Percentiles rank a stretch among this genome's conserved stretches.
Conservation (phyloP, 1,140 invertebrate genomes). For the Drosophila sulfurigaster region DNA sequence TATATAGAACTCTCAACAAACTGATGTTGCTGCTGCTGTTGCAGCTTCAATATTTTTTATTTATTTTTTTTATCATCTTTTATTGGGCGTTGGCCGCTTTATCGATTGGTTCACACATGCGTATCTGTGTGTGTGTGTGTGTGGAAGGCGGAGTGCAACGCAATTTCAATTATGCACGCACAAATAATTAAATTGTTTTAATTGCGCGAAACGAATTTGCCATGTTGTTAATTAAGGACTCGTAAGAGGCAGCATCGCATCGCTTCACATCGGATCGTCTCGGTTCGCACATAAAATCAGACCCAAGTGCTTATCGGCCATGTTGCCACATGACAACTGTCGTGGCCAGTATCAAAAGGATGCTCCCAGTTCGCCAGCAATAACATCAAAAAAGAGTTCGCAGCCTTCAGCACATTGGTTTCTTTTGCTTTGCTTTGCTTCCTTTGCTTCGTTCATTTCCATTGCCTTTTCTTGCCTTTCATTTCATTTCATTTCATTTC, state of each 20-base stretch:
- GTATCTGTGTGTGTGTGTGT: constrained; percentile 36
- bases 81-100: constrained; percentile 81
- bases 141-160: constrained; percentile 42
- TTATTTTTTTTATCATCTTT: constrained; percentile 66
- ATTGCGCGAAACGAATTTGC: constrained; percentile 68
- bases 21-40: constrained; percentile 68
- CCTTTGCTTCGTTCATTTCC: constrained; percentile 27
- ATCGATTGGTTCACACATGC: constrained; percentile 66
- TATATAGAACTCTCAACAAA: constrained; percentile 81
- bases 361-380: constrained; percentile 1
- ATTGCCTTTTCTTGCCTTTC: constrained; percentile 20
- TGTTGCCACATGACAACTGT: constrained; percentile 23
- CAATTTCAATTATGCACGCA: constrained; percentile 81
- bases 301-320: constrained; percentile 36
- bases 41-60: constrained; percentile 52
- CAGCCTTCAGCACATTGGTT: constrained; percentile 8
- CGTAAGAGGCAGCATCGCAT: constrained; percentile 5
- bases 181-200: constrained; percentile 82
- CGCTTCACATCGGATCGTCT: neutral
- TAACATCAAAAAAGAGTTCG: constrained; percentile 31
- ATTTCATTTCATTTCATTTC: constrained; percentile 66
- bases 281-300: constrained; percentile 14
- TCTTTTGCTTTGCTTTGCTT: constrained; percentile 10
- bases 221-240: constrained; percentile 67
- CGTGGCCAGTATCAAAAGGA: constrained; percentile 9